Evolutionary conservation across 35 echinoderm and acorn worm genomes (phyloP), one percentile per base, ranked within the genome.

Genomic region (Strongylocentrotus purpuratus): DNA sequence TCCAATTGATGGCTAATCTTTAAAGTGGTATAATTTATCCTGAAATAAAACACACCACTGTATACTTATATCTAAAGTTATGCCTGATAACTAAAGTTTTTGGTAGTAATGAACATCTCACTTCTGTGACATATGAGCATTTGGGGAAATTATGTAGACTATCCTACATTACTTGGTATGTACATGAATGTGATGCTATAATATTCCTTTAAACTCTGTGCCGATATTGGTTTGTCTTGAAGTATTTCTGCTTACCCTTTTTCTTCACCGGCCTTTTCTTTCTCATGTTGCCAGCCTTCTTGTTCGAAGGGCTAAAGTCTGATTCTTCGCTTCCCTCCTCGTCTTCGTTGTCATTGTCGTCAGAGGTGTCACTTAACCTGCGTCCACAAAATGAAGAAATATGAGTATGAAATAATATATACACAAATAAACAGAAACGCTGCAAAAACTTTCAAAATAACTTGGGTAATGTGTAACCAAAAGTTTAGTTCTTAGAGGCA

Each of bases 241-340:
- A 8, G 8, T 46, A 91, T 32, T 46, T n/a, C 28, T 45, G 25
- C 20, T 89, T 11, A 61, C 78, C 45, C 86, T 87, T 86, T 33
- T 87, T 95, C 31, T 70, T 95, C 47, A 45, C n/a, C 25, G 50
- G 33, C 55, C 46, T 94, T 94, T 96, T 78, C 94, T 92, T 93
- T 31, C 31, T 89, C 33, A 89, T 32, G 41, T 28, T 70, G 31
- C 33, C 50, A 33, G 52, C 41, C 94, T 96, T 96, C 52, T 95
- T 93, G 33, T 90, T 45, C 9, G 95, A 86, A 15, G 98, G 96
- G n/a, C 95, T 92, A 91, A 97, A 99, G 92, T 97, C 97, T 6
- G 98, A 99, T 88, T 96, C 98, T 96, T 95, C 97, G 95, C 96
- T 98, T 13, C 70, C 96, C 41, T 99, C 98, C 14, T 89, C 87